Conservation (phyloP, 2,797 vertebrate genomes). For the Basileuterus tristriatus region DNA sequence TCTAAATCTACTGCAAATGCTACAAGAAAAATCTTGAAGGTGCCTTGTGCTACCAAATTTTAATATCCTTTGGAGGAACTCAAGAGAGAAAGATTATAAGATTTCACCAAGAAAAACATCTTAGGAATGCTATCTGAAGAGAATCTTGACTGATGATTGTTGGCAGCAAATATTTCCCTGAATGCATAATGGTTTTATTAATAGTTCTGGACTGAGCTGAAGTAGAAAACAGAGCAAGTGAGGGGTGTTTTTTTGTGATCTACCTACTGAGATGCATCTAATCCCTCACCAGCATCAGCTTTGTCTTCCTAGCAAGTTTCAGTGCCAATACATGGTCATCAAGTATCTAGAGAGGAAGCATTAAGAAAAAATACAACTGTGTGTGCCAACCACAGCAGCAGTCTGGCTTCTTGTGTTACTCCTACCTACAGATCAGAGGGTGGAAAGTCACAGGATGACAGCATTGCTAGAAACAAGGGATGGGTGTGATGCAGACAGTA, state of each 20-base stretch:
- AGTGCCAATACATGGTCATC: not conserved
- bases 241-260: not conserved
- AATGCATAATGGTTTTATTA: not conserved
- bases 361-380: not conserved
- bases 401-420: not conserved
- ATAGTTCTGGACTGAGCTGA: not conserved
- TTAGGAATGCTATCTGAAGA: not conserved
- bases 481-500: not conserved
- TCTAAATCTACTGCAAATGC: not conserved
- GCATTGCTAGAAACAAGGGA: not conserved
- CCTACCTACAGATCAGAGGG: not conserved
- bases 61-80: not conserved
- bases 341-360: not conserved
- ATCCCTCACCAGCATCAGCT: not conserved
- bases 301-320: not conserved
- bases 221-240: not conserved
- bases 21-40: not conserved
- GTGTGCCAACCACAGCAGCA: not conserved
- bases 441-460: not conserved
- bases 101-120: constrained; percentile 10
- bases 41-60: not conserved
- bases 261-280: not conserved
- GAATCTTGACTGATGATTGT: not conserved
- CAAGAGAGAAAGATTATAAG: not conserved
- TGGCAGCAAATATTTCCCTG: constrained; percentile 4